Evolutionary conservation across 2,113 vertebrate species (phyloP).

Genomic region (Zeus faber): DNA sequence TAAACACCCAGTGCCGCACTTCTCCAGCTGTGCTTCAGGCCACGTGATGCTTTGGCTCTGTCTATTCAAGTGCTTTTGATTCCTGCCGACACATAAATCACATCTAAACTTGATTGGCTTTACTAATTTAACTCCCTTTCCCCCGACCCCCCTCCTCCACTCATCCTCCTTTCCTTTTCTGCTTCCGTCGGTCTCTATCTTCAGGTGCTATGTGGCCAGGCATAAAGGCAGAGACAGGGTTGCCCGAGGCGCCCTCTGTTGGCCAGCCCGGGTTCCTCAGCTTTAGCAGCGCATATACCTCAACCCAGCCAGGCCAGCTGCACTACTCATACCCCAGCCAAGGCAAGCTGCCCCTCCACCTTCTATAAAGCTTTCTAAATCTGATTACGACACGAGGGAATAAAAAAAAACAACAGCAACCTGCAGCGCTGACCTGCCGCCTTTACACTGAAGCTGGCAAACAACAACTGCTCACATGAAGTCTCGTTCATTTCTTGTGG

Average conservation of each 20-base stretch:
- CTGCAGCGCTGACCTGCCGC: too few species aligned
- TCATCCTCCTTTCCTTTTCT: constrained; percentile 43
- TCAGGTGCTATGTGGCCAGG: constrained; percentile 98
- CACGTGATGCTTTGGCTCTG: constrained; percentile 38
- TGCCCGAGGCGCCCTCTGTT: constrained; percentile 92
- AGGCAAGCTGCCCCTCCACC: constrained; percentile 76
- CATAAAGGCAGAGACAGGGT: constrained; percentile 96
- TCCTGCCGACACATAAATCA: constrained; percentile 38
- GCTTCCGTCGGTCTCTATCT: constrained; percentile 64
- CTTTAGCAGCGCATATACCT: constrained; percentile 95
- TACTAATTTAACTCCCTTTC: neutral
- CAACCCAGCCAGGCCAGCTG: constrained; percentile 90
- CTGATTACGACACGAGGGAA: too few species aligned
- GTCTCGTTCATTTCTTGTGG: too few species aligned
- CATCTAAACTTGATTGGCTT: too few species aligned
- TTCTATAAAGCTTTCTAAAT: too few species aligned
- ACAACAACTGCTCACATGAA: too few species aligned
- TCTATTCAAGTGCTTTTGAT: constrained; percentile 27
- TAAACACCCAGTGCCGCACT: too few species aligned
- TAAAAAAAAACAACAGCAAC: too few species aligned
- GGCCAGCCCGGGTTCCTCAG: constrained; percentile 96
- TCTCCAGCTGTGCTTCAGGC: too few species aligned
- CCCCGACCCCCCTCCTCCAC: neutral
- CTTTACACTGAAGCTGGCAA: too few species aligned
- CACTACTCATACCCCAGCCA: constrained; percentile 97